These are phyloP conservation scores for Litocranius walleri DNA, from an alignment of 2,113 vertebrate species.

Conservation along the genomic window DNA sequence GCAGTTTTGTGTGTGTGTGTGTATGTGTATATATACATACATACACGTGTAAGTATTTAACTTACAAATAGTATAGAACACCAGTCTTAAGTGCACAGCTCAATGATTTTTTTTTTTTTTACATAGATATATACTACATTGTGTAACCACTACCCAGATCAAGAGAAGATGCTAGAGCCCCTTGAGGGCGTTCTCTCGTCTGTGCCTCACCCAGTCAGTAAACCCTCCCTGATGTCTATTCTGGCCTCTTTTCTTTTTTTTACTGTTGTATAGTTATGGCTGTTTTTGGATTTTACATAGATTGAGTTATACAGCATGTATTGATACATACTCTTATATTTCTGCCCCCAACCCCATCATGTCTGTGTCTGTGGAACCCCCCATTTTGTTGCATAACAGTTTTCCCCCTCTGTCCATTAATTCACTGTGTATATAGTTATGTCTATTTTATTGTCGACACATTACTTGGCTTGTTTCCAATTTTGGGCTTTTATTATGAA, in stretches of 20 bases:
- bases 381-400: not conserved
- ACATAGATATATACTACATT: not conserved
- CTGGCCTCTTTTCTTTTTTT: not conserved
- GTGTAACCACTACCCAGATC: not conserved
- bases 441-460: not conserved
- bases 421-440: not conserved
- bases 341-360: not conserved
- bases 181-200: not conserved
- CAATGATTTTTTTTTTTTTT: not conserved
- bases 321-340: not conserved
- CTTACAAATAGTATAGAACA: not conserved
- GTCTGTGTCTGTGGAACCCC: not conserved
- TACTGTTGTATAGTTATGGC: not conserved
- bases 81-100: not conserved
- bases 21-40: accelerated
- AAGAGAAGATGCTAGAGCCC: not conserved
- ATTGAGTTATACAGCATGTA: not conserved
- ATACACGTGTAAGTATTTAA: not conserved
- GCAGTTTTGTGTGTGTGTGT: not conserved
- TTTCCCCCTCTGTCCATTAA: not conserved
- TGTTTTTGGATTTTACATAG: not conserved
- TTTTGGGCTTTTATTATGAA: not conserved
- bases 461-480: not conserved
- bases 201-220: not conserved
- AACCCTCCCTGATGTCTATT: not conserved